These are phyloP conservation scores for Lepidonotus clava DNA, from an alignment of 2,888 invertebrate species.

Conservation along the genomic window DNA sequence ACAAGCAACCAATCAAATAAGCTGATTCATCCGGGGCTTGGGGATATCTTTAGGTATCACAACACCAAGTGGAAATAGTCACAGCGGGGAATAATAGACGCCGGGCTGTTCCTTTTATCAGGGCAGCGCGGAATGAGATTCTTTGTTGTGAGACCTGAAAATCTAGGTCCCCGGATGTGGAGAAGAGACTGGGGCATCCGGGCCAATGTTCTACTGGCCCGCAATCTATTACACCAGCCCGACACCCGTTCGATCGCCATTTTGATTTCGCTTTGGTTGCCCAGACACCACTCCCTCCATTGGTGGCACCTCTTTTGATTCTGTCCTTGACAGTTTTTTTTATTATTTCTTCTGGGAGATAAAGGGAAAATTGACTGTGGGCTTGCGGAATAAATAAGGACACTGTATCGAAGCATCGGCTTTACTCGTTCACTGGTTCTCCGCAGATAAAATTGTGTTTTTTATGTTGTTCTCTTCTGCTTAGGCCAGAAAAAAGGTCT, in stretches of 20 bases:
- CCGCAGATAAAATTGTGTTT: too few species aligned
- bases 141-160: constrained; percentile 20
- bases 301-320: background rate
- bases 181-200: background rate
- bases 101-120: background rate
- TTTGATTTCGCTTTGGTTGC: background rate
- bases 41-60: constrained; percentile 15
- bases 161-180: background rate
- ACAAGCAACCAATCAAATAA: constrained; percentile 23
- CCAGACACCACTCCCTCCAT: background rate
- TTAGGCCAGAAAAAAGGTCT: too few species aligned
- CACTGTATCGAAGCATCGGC: too few species aligned
- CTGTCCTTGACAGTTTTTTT: background rate
- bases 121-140: background rate
- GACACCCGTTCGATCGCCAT: background rate
- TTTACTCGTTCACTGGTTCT: too few species aligned
- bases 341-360: background rate
- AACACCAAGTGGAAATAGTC: background rate
- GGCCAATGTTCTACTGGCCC: background rate
- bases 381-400: too few species aligned
- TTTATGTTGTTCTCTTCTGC: too few species aligned
- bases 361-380: too few species aligned
- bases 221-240: background rate
- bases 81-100: background rate
- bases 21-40: constrained; percentile 15